Evolutionary conservation across 2,113 vertebrate species (phyloP), one percentile per base, ranked within the genome.

Genomic region (Emydocephalus ijimae): DNA sequence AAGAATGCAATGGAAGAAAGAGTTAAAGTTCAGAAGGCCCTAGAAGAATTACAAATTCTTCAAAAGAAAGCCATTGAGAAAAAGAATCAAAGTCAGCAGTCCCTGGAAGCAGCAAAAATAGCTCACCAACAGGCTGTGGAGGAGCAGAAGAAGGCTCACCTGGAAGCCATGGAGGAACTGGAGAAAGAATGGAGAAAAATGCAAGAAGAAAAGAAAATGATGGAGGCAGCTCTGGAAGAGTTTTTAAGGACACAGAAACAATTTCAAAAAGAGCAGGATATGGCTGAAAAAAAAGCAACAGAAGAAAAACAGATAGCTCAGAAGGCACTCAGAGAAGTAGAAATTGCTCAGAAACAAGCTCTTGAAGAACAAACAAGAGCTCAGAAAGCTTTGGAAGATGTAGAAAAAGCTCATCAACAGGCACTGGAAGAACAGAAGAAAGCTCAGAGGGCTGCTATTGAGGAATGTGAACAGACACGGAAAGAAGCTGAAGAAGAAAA

Each of bases 1-100:
- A 85, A 81, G 87, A 56, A 92, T 57, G n/a, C 87, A 89, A n/a
- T 43, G 15, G 18, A 88, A 50, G 91, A 92, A 56, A 89, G 9
- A n/a, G 87, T 85, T 14, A 11, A 81, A 48, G 24, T 56, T 89
- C 57, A 87, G 52, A 89, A 56, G 34, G 52, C 15, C 7, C 21
- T n/a, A 48, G 52, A 92, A 92, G 52, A 92, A 57, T 85, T 89
- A 89, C 61, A 59, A 7, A 34, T 50, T n/a, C 21, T 23, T 23
- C 54, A 86, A 15, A 85, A 52, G 18, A 57, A 85, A 4, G 88
- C 64, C 1, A 11, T 89, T 24, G 52, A 89, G 11, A 69, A 92
- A 48, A 86, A 88, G 9, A 55, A 85, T 1, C 81, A 43, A 43
- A 69, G 87, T 57, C 24, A 57, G 52, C n/a, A 85, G 34, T 69